phyloP scores from a whole-genome alignment of 1,140 invertebrate species.

The Hyles euphorbiae region DNA sequence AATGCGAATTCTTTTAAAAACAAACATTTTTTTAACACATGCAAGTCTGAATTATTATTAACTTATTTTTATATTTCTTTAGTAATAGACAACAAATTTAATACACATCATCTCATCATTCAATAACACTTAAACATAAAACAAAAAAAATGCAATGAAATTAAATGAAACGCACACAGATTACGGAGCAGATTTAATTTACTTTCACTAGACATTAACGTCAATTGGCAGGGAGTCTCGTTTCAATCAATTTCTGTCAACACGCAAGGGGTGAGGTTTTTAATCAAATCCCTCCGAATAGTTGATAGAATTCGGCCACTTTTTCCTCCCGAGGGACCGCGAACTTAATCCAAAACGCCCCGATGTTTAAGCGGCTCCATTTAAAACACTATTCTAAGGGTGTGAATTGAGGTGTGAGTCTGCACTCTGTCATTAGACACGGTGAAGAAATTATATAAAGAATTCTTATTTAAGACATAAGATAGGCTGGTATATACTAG shows the following conservation, averaged over 20 bases:
- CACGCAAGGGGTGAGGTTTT: conserved; percentile 64
- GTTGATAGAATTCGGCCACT: conserved; percentile 58
- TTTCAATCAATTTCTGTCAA: conserved; percentile 71
- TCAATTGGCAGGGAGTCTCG: conserved; percentile 8
- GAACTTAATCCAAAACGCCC: conserved; percentile 57
- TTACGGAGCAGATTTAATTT: conserved; percentile 3
- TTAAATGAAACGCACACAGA: conserved; percentile 1
- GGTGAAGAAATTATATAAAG: no score
- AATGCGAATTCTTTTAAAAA: no score
- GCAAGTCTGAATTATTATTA: no score
- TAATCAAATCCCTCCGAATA: conserved; percentile 59
- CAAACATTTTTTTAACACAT: no score
- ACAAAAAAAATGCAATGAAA: background rate
- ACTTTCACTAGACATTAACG: background rate
- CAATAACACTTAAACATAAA: no score
- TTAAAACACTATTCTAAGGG: conserved; percentile 60
- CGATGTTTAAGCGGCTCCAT: conserved; percentile 59
- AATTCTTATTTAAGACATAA: no score
- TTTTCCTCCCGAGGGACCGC: conserved; percentile 51
- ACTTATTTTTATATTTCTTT: no score
- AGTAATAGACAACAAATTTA: no score
- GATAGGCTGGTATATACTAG: no score
- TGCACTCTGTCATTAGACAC: background rate
- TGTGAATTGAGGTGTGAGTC: background rate
- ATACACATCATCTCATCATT: no score